phyloP scores from a whole-genome alignment of 2,113 vertebrate genomes.

The Ammodytes marinus region DNA sequence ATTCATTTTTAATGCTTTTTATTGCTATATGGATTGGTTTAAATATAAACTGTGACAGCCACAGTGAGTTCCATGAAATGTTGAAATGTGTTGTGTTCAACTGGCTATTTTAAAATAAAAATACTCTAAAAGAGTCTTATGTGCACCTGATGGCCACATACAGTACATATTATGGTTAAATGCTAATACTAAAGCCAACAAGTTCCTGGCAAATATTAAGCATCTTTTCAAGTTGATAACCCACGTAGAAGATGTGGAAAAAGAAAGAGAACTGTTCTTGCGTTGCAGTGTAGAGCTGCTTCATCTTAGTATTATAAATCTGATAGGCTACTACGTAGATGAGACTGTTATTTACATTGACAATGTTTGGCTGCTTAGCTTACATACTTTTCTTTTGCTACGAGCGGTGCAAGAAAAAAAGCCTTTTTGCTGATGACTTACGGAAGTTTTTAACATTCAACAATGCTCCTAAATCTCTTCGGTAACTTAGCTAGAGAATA shows the following conservation, averaged over 20 bases:
- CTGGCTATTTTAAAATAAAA: neutral
- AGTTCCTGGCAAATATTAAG: neutral
- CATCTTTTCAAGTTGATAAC: neutral
- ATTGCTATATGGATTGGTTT: constrained; percentile 12
- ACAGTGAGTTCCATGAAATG: neutral
- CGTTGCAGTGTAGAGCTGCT: neutral
- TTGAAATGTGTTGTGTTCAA: neutral
- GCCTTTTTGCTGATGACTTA: constrained; percentile 9
- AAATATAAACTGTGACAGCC: constrained; percentile 29
- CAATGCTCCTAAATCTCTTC: neutral
- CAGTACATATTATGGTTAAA: neutral
- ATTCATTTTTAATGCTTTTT: constrained; percentile 43
- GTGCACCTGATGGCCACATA: neutral
- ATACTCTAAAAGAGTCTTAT: neutral
- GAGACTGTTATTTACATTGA: neutral
- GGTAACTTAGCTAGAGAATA: neutral
- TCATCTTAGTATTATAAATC: neutral
- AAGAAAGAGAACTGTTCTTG: neutral
- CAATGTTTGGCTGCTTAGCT: neutral
- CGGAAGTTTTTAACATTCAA: neutral
- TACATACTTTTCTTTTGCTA: neutral
- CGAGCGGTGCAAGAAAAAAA: neutral
- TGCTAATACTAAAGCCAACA: neutral
- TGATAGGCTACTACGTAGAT: neutral
- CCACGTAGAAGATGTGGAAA: neutral